Evolutionary conservation across 2,113 vertebrate species (phyloP).

Genomic region (Nothoprocta pentlandii): DNA sequence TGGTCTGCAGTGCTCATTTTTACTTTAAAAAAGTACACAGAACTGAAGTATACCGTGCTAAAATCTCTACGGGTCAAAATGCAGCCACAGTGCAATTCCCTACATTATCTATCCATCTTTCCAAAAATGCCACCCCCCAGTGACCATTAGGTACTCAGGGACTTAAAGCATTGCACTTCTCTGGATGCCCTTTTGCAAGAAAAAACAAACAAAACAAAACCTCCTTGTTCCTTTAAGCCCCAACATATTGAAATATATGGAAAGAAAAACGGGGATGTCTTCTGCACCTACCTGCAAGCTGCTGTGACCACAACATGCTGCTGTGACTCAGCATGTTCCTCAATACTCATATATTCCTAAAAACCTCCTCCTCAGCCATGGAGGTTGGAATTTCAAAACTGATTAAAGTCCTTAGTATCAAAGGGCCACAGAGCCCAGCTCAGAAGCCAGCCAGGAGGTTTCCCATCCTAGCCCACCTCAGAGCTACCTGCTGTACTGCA

Average conservation of each 20-base stretch:
- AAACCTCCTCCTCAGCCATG: not conserved
- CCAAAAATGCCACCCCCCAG: not conserved
- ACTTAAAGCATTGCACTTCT: not conserved
- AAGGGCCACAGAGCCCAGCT: constrained; percentile 15
- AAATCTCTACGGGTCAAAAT: not conserved
- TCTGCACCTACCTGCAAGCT: constrained; percentile 4
- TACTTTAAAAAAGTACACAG: not conserved
- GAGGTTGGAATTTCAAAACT: constrained; percentile 15
- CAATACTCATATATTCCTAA: too few species aligned
- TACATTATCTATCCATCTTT: not conserved
- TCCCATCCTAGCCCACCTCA: not conserved
- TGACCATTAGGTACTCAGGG: not conserved
- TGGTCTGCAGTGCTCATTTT: not conserved
- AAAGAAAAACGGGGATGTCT: constrained; percentile 8
- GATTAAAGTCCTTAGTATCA: not conserved
- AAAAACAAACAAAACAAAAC: not conserved
- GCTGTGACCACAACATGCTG: not conserved
- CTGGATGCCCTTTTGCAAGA: not conserved
- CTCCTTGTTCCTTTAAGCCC: not conserved
- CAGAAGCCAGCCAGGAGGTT: not conserved
- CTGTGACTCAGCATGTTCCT: constrained; percentile 47
- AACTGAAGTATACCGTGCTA: not conserved
- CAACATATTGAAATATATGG: not conserved
- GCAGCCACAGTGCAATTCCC: not conserved
- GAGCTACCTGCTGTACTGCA: not conserved